Evolutionary conservation across 2,888 invertebrate genomes (phyloP).

Genomic region (Heteromurus nitidus): DNA sequence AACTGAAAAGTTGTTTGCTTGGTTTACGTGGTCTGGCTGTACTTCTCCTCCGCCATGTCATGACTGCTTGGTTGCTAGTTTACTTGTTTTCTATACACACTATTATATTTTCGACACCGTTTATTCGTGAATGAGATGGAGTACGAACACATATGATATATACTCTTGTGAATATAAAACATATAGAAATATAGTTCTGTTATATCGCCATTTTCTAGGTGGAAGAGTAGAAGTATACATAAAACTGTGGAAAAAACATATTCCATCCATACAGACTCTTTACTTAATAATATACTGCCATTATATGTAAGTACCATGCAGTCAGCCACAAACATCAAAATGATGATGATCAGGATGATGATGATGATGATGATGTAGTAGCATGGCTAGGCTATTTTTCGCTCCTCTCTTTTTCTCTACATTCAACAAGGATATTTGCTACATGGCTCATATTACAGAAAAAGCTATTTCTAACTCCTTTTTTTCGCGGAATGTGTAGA

Average conservation of each 20-base stretch:
- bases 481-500: slow-evolving; percentile 16
- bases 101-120: too few species aligned
- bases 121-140: too few species aligned
- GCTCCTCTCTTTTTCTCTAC: background rate
- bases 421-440: slow-evolving; percentile 21
- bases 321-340: slow-evolving; percentile 39
- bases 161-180: too few species aligned
- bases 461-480: background rate
- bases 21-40: slow-evolving; percentile 1
- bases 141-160: too few species aligned
- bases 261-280: too few species aligned
- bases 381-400: slow-evolving; percentile 13
- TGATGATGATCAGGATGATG: too few species aligned
- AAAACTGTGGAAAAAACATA: too few species aligned
- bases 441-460: slow-evolving; percentile 6
- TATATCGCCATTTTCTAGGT: too few species aligned
- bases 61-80: too few species aligned
- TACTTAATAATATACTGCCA: slow-evolving; percentile 25
- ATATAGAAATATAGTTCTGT: too few species aligned
- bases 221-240: too few species aligned
- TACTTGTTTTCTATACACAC: too few species aligned
- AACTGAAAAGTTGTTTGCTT: slow-evolving; percentile 22
- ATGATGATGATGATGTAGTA: slow-evolving; percentile 26
- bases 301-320: slow-evolving; percentile 31
- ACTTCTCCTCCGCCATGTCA: background rate